phyloP scores from a whole-genome alignment of 1,140 invertebrate genomes.

The Saccostrea glomerata region DNA sequence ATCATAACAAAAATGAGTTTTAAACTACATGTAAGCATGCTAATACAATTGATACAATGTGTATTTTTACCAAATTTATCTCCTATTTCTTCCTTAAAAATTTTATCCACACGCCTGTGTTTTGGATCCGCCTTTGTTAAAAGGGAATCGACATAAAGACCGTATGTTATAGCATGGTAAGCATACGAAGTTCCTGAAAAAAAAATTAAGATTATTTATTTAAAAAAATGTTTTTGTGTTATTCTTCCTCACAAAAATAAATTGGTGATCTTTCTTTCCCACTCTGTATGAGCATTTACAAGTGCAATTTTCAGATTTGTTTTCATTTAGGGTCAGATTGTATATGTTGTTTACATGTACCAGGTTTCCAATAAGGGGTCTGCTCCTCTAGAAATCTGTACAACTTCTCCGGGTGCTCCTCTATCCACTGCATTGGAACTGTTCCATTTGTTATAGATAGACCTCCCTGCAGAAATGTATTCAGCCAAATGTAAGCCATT shows the following conservation, averaged over 20 bases:
- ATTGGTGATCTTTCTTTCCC: not conserved
- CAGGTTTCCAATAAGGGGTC: not conserved
- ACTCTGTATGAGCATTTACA: not conserved
- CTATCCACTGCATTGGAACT: conserved; percentile 42
- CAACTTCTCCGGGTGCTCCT: not conserved
- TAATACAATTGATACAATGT: too few relatives aligned
- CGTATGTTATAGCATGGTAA: conserved; percentile 58
- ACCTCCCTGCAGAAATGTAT: not conserved
- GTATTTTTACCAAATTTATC: conserved; percentile 46
- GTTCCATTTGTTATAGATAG: conserved; percentile 41
- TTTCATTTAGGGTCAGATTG: too few relatives aligned
- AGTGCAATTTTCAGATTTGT: not conserved
- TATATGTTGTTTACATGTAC: not conserved
- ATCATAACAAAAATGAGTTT: too few relatives aligned
- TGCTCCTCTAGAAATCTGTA: conserved; percentile 33
- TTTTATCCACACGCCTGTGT: conserved; percentile 46
- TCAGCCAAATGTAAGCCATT: too few relatives aligned
- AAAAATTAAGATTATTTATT: not conserved
- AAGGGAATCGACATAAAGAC: conserved; percentile 55
- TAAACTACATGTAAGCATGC: too few relatives aligned
- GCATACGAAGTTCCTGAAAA: conserved; percentile 44
- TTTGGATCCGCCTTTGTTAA: conserved; percentile 55
- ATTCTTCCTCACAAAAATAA: not conserved
- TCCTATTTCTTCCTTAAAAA: conserved; percentile 58
- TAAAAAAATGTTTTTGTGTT: not conserved